These are phyloP conservation scores for Orchestes rusci DNA, from an alignment of 2,888 invertebrate species.

Conservation along the genomic window DNA sequence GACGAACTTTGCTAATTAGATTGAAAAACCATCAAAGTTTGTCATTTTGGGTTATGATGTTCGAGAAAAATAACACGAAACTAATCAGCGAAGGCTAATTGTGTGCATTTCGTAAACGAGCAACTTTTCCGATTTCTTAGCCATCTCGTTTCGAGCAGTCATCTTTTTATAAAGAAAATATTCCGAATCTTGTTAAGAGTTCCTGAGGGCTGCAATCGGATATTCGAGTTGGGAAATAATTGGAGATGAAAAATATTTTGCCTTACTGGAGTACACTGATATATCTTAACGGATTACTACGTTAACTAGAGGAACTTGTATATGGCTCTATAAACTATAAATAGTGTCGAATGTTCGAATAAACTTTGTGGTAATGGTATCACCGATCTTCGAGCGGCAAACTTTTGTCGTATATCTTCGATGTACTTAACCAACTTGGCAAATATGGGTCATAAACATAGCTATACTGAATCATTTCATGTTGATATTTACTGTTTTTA, in stretches of 20 bases:
- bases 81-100: slow-evolving; percentile 17
- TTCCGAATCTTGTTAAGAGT: slow-evolving; percentile 5
- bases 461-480: no score
- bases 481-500: no score
- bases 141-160: slow-evolving; percentile 5
- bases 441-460: slow-evolving; percentile 19
- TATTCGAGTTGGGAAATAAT: no score
- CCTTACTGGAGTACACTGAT: no score
- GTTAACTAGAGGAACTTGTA: no score
- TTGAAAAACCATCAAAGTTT: slow-evolving; percentile 23
- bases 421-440: slow-evolving; percentile 18
- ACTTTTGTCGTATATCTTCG: slow-evolving; percentile 17
- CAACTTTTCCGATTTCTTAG: slow-evolving; percentile 6
- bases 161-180: slow-evolving; percentile 9
- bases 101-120: slow-evolving; percentile 15
- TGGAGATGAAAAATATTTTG: no score
- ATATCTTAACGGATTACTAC: no score
- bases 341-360: no score
- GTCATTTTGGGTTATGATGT: slow-evolving; percentile 19
- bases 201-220: no score
- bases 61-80: slow-evolving; percentile 14
- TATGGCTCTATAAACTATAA: no score
- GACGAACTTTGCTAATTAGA: slow-evolving; percentile 21
- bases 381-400: slow-evolving; percentile 18
- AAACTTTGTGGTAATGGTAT: slow-evolving; percentile 13